These are phyloP conservation scores for Acleris emargana DNA, from an alignment of 2,888 invertebrate genomes.

Conservation along the genomic window DNA sequence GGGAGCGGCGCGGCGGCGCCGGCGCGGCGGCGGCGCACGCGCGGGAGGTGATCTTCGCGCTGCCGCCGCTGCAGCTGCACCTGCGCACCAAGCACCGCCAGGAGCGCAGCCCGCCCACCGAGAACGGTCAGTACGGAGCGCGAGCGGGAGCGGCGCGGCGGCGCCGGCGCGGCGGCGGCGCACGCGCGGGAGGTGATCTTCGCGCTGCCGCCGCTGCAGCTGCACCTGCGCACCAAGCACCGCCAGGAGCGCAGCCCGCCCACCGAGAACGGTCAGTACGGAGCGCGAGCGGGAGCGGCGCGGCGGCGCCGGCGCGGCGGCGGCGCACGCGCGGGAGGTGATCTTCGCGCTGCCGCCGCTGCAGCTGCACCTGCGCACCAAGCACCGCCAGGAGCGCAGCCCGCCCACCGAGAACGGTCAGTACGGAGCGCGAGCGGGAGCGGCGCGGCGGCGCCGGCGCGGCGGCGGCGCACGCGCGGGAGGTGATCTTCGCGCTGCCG, in stretches of 20 bases:
- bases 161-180: conserved; percentile 72
- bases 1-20: conserved; percentile 74
- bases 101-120: conserved; percentile 87
- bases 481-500: conserved; percentile 98
- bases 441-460: conserved; percentile 76
- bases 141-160: conserved; percentile 72
- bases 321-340: conserved; percentile 93
- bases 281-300: conserved; percentile 71
- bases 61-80: conserved; percentile 96
- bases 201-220: conserved; percentile 95
- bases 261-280: conserved; percentile 78
- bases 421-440: conserved; percentile 60
- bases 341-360: conserved; percentile 97
- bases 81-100: conserved; percentile 97
- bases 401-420: conserved; percentile 87
- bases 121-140: conserved; percentile 67
- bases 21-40: conserved; percentile 85
- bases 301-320: conserved; percentile 69
- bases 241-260: conserved; percentile 90
- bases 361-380: conserved; percentile 96
- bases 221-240: conserved; percentile 97
- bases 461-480: conserved; percentile 87
- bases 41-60: conserved; percentile 97
- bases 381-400: conserved; percentile 91
- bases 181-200: conserved; percentile 98